A percentile compares a stretch with the other conserved stretches of the same genome.
Conservation (phyloP, 2,113 vertebrate species). For the Phoxinus phoxinus region DNA sequence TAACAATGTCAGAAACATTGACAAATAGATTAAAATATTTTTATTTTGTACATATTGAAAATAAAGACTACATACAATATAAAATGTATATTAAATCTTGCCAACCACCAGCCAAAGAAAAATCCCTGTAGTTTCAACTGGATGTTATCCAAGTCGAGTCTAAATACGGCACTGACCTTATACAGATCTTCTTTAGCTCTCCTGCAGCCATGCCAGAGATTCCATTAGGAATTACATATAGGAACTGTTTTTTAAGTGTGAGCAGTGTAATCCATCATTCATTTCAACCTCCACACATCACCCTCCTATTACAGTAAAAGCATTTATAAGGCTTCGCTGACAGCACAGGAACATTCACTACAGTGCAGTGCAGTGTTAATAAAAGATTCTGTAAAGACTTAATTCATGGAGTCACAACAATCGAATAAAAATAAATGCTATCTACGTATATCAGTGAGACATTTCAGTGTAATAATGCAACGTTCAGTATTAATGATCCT, state of each 20-base stretch:
- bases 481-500: background rate
- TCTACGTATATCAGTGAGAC: background rate
- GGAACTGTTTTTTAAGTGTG: background rate
- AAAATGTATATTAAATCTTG: background rate
- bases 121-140: background rate
- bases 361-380: background rate
- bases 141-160: constrained; percentile 19
- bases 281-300: background rate
- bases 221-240: constrained; percentile 36
- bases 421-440: background rate
- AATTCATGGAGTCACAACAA: background rate
- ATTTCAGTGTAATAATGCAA: constrained; percentile 5
- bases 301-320: background rate
- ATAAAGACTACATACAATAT: constrained; percentile 5
- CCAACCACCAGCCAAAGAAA: background rate
- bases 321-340: constrained; percentile 12
- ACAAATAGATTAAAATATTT: constrained; percentile 3
- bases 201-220: constrained; percentile 27
- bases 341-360: background rate
- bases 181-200: constrained; percentile 52
- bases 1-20: background rate
- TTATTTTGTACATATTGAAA: constrained; percentile 9
- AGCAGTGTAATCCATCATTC: constrained; percentile 39
- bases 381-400: background rate
- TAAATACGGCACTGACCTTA: constrained; percentile 45